Conservation (phyloP, 1,140 invertebrate genomes). For the Zaprionus inermis region DNA sequence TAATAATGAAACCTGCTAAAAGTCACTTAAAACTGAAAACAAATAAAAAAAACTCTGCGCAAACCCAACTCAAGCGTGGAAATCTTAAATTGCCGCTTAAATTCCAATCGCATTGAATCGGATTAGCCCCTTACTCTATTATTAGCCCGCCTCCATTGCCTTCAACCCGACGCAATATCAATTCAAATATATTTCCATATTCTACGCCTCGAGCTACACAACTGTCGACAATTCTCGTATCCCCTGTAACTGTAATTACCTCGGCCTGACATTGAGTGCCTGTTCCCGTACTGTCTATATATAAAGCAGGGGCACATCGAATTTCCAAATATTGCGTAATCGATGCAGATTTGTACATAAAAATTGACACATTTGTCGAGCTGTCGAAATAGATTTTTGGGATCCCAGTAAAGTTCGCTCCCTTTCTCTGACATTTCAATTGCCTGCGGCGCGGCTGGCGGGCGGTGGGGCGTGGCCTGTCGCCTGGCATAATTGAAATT, state of each 20-base stretch:
- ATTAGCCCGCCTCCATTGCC: background rate
- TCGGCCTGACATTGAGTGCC: constrained; percentile 20
- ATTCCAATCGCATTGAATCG: background rate
- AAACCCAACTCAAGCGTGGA: background rate
- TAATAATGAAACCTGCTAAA: too few species aligned
- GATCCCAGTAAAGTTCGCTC: background rate
- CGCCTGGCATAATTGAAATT: constrained; percentile 70
- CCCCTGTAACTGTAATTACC: constrained; percentile 61
- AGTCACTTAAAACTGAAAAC: too few species aligned
- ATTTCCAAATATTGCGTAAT: constrained; percentile 47
- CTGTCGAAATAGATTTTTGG: constrained; percentile 48
- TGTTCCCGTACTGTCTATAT: background rate
- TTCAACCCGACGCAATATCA: background rate
- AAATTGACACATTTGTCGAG: constrained; percentile 74
- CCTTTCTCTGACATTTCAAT: constrained; percentile 45
- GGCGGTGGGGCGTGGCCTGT: constrained; percentile 22
- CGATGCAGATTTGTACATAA: constrained; percentile 61
- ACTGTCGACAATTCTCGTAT: constrained; percentile 60
- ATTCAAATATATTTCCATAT: background rate
- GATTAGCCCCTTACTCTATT: background rate
- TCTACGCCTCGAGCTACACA: constrained; percentile 43
- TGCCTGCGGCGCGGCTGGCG: constrained; percentile 46
- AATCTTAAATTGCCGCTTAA: constrained; percentile 2
- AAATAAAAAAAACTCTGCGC: too few species aligned
- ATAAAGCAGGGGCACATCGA: background rate